Evolutionary conservation across 2,888 invertebrate genomes (phyloP), one percentile per base, ranked within the genome.

Genomic region (Drosophila neutralis): DNA sequence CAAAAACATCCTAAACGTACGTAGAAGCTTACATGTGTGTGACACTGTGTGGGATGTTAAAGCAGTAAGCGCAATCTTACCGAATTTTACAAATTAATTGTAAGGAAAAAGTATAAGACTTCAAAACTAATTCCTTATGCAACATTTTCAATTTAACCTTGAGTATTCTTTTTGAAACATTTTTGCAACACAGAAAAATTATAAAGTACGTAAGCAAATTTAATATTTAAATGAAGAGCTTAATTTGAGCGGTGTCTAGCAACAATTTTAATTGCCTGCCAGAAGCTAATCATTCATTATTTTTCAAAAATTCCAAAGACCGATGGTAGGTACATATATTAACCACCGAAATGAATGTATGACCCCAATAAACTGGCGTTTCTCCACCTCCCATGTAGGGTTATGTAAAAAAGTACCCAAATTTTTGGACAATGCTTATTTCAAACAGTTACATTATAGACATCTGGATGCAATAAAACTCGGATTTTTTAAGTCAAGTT

Each of bases 1-100:
- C 53, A 54, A 15, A 74, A 67, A 54, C 62, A 74, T 53, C 51
- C 69, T 33, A 60, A 66, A 62, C 58, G 36, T 49, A 42, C 38
- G 36, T 33, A 21, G 10, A 45, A 48, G 40, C 52, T 58, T 48
- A 54, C 21, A 61, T 18, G 13, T 51, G 29, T 40, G 49, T 18
- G 3, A 35, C 21, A 13, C 15, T 18, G 18, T 45, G 33, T 31
- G 7, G 10, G 0, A 4, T 45, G 21, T 21, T 21, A 21, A 21
- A 15, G 13, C 40, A n/a, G n/a, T 40, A n/a, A n/a, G n/a, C n/a
- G 10, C 4, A 8, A 10, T 1, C n/a, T n/a, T 2, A n/a, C 10
- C 21, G 7, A 7, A 45, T 45, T 21, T 45, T 13, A 13, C 13
- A 42, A 45, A 21, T 15, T 45, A 21, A 21, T 21, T 45, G 13